phyloP scores from a whole-genome alignment of 2,113 vertebrate species.

The Paracyprichromis sp. region DNA sequence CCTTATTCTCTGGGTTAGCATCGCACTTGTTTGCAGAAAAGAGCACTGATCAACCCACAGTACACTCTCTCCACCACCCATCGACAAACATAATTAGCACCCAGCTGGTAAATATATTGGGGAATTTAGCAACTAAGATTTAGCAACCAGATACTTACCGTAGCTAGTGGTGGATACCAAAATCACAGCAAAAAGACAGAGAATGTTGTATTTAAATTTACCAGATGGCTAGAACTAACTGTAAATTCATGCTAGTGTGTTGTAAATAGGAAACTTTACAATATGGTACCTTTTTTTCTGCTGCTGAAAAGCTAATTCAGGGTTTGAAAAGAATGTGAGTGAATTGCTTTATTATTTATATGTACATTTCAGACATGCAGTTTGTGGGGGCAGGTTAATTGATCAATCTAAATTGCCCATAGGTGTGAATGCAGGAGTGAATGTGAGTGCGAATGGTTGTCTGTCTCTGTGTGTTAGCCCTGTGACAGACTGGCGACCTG shows the following conservation, averaged over 20 bases:
- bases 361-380: background rate
- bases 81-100: background rate
- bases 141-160: background rate
- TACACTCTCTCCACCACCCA: background rate
- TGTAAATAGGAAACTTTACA: background rate
- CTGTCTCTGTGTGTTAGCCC: background rate
- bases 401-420: background rate
- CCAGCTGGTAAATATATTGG: background rate
- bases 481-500: background rate
- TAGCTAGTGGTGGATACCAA: background rate
- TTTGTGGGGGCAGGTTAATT: background rate
- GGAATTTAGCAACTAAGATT: background rate
- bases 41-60: background rate
- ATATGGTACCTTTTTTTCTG: background rate
- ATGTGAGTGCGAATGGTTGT: fast-evolving
- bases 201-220: background rate
- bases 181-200: background rate
- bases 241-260: background rate
- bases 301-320: background rate
- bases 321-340: background rate
- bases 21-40: background rate
- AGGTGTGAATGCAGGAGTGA: background rate
- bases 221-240: background rate
- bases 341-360: background rate
- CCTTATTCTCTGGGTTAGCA: background rate